Percentiles rank a stretch among this genome's conserved stretches.
These are phyloP conservation scores for Spongia lamella DNA, from an alignment of 37 sponge, comb jelly and placozoan species.

Conservation along the genomic window DNA sequence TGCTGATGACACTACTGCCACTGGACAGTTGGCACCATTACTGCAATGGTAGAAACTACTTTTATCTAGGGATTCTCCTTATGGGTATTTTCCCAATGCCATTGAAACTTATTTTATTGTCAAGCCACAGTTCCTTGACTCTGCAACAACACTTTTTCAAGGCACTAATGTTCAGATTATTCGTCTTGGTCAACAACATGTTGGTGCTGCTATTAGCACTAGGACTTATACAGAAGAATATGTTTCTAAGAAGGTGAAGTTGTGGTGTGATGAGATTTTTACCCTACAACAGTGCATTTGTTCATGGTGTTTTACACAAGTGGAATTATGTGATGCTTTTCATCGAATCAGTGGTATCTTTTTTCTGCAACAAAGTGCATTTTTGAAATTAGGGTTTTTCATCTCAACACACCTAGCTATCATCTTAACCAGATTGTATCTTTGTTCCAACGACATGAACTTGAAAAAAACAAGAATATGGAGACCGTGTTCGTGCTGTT, in stretches of 20 bases:
- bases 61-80: neutral
- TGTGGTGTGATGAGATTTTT: too few species aligned
- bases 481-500: too few species aligned
- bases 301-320: too few species aligned
- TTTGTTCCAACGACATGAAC: too few species aligned
- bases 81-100: neutral
- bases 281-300: too few species aligned
- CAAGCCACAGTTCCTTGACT: neutral
- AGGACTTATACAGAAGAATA: neutral
- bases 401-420: too few species aligned
- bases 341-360: too few species aligned
- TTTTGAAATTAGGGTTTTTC: too few species aligned
- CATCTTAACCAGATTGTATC: too few species aligned
- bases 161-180: neutral
- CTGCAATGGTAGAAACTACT: neutral
- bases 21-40: neutral
- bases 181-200: neutral
- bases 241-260: neutral
- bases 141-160: neutral
- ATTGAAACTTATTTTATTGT: slow-evolving; percentile 2
- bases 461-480: too few species aligned
- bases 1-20: neutral
- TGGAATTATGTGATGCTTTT: too few species aligned
- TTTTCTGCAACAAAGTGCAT: too few species aligned
- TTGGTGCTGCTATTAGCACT: neutral